Evolutionary conservation across 2,888 invertebrate genomes (phyloP), one percentile per base, ranked within the genome.

Genomic region (Julus scandinavius): DNA sequence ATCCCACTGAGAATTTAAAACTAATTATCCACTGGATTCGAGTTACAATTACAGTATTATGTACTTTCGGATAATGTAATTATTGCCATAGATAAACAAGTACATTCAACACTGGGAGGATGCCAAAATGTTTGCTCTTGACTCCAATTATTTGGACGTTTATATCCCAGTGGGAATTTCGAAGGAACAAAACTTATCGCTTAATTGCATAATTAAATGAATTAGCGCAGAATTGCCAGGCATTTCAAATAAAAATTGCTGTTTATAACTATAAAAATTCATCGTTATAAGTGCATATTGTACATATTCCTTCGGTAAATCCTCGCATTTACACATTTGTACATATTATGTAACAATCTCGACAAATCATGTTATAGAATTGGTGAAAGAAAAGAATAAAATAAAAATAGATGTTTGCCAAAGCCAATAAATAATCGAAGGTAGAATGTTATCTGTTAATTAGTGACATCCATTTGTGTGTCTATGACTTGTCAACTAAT

Each of bases 191-290:
- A 29, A 80, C 80, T 80, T 38, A 29, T 38, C 80, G 38, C 38
- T 80, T 80, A 80, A 38, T 38, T 80, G 80, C 38, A 80, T 80
- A 80, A 80, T 80, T 80, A 80, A 80, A 80, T 38, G 80, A 80
- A 80, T 80, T 80, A 80, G 80, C 38, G 80, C 13, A 4, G 80
- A 80, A 80, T 38, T 80, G 80, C 38, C 80, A 29, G 29, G 80
- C 38, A 29, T 80, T 80, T 80, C 2, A 38, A 80, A 80, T 80
- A 80, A 80, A 29, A 29, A 80, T 29, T 80, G 38, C 80, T 80
- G 13, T 80, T 38, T 80, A 38, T 38, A 80, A 80, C 80, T 15
- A 13, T 15, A 13, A 29, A 80, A 80, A 29, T 29, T 29, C 38
- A 80, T 29, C 13, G 38, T 80, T 80, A 7, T 15, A 38, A 0